Conservation (phyloP, 2,888 invertebrate species). For the Pristionchus exspectatus region DNA sequence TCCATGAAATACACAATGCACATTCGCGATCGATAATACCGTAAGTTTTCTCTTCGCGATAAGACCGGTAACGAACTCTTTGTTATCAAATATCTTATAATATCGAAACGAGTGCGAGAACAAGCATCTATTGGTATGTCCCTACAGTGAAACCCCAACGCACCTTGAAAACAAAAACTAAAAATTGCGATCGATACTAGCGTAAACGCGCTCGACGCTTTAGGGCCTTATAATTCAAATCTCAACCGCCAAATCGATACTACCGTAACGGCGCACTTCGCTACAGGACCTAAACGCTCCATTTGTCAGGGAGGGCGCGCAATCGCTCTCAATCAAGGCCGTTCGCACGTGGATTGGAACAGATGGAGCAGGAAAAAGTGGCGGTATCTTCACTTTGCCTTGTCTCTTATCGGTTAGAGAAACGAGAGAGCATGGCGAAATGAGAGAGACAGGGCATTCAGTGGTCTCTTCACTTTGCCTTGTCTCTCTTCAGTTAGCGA, state of each 20-base stretch:
- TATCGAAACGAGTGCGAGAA: too few species aligned
- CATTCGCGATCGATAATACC: too few species aligned
- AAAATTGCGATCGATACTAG: not conserved
- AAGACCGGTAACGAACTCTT: too few species aligned
- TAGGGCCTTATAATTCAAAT: too few species aligned
- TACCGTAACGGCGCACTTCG: not conserved
- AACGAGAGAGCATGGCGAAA: not conserved
- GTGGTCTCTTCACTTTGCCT: too few species aligned
- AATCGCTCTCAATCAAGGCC: constrained; percentile 1
- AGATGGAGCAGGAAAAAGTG: too few species aligned
- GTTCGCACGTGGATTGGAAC: not conserved
- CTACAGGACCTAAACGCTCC: not conserved
- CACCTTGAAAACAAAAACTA: not conserved
- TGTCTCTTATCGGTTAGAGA: not conserved
- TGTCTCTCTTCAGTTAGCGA: not conserved
- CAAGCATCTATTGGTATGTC: too few species aligned
- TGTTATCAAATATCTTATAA: too few species aligned
- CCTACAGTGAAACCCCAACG: not conserved
- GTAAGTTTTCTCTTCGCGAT: too few species aligned
- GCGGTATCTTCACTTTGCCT: too few species aligned
- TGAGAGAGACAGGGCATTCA: not conserved
- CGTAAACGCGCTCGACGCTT: too few species aligned
- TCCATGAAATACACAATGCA: too few species aligned
- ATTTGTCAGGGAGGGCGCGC: not conserved
- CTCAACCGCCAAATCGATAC: not conserved